These are phyloP conservation scores for Antennarius maculatus DNA, from an alignment of 2,797 vertebrate species.

Conservation along the genomic window DNA sequence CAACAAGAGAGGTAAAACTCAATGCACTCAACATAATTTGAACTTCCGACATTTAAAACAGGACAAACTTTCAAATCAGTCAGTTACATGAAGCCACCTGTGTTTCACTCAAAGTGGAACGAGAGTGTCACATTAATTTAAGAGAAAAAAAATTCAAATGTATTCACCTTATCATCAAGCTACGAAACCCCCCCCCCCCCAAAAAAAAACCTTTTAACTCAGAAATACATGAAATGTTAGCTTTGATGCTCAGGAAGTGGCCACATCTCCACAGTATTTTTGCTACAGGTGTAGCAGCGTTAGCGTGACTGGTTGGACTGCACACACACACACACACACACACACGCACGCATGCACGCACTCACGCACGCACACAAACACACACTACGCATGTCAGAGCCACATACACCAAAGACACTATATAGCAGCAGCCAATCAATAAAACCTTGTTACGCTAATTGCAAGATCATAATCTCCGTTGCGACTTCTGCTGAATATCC, in stretches of 20 bases:
- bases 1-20: slow-evolving; percentile 19
- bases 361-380: slow-evolving; percentile 62
- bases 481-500: slow-evolving; percentile 83
- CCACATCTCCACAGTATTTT: slow-evolving; percentile 44
- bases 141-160: slow-evolving; percentile 67
- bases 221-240: slow-evolving; percentile 65
- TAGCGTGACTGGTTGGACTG: slow-evolving; percentile 55
- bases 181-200: too few relatives aligned
- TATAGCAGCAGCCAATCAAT: slow-evolving; percentile 83
- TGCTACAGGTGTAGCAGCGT: slow-evolving; percentile 23
- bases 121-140: slow-evolving; percentile 59
- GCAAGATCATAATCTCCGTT: slow-evolving; percentile 85
- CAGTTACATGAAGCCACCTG: slow-evolving; percentile 48
- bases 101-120: slow-evolving; percentile 39
- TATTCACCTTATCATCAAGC: slow-evolving; percentile 59
- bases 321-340: slow-evolving; percentile 67
- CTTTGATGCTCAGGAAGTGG: slow-evolving; percentile 65
- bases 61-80: slow-evolving; percentile 61
- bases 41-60: slow-evolving; percentile 50
- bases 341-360: slow-evolving; percentile 67
- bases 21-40: slow-evolving; percentile 23
- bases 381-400: slow-evolving; percentile 77
- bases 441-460: slow-evolving; percentile 87
- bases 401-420: slow-evolving; percentile 75
- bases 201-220: slow-evolving; percentile 63